Base-by-base conservation (phyloP, 64 coral and sea anemone genomes). In the Orbicella faveolata region DNA sequence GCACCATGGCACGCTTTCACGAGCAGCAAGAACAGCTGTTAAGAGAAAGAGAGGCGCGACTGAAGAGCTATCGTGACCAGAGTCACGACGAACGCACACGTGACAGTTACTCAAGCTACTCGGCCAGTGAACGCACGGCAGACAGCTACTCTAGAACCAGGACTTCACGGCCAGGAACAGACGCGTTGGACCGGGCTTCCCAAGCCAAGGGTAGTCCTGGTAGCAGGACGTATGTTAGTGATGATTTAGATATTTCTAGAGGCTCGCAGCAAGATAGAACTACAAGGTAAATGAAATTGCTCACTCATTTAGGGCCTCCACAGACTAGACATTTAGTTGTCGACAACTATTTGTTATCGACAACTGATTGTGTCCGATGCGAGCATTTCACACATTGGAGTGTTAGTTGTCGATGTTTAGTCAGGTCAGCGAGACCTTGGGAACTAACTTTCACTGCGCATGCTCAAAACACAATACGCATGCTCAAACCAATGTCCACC, bases 1-100 rank as follows among this genome's bases (percentile, higher is more conserved):
- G 88, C 33, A 82, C 92, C n/a, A 79, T 97, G 82, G 68, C 78
- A 65, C 88, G 93, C 23, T 97, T 52, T 85, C 68, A 91, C 78
- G 80, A 84, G 68, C 89, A 87, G 25, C 63, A 90, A 84, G 92
- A 81, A 79, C 77, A 85, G 39, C n/a, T 76, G 44, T 57, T 67
- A 1, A 91, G 57, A 61, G 82, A 85, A 77, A 63, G 61, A 48
- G 89, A 84, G 17, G 61, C 80, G 1, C 82, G 82, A 5, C 37
- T 17, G 2, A 85, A 52, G 15, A 85, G 63, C 37, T 85, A 72
- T 21, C 63, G 65, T 70, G 82, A 85, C 68, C 33, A 35, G 63
- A 77, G 69, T 34, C 89, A 70, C 26, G 81, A 85, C 59, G 82
- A 70, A 9, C 87, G 57, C 5, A 53, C 88, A 37, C 88, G 88